A percentile compares a stretch with the other conserved stretches of the same genome.
Conservation (phyloP, 2,888 invertebrate species). For the Chrysopilus asiliformis region DNA sequence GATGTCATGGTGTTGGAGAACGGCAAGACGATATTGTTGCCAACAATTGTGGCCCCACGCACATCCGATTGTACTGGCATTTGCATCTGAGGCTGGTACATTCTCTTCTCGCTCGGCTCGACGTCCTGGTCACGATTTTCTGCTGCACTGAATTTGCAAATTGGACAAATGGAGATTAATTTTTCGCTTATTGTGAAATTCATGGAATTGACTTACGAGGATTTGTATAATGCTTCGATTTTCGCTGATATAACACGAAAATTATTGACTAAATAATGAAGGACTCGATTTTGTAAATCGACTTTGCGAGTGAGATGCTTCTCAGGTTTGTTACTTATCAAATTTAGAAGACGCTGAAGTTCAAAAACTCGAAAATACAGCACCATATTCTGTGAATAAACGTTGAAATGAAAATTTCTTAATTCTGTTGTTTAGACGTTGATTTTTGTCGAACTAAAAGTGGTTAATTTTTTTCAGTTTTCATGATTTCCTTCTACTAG, state of each 20-base stretch:
- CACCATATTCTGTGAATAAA: constrained; percentile 32
- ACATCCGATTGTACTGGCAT: constrained; percentile 11
- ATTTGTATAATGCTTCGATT: constrained; percentile 40
- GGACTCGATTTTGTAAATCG: constrained; percentile 60
- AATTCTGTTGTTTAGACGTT: too few species aligned
- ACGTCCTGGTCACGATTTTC: constrained; percentile 9
- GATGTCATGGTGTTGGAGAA: constrained; percentile 35
- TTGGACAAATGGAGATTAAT: neutral
- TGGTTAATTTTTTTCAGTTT: too few species aligned
- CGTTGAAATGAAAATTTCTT: too few species aligned
- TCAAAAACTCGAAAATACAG: constrained; percentile 64
- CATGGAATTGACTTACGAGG: constrained; percentile 14
- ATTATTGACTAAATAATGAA: constrained; percentile 53
- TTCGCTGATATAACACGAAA: constrained; percentile 45
- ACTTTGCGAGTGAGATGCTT: too few species aligned
- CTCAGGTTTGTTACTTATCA: too few species aligned
- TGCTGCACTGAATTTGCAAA: constrained; percentile 1
- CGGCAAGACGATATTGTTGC: constrained; percentile 36
- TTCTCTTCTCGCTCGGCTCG: constrained; percentile 9
- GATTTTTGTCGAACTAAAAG: too few species aligned
- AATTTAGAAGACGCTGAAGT: constrained; percentile 67
- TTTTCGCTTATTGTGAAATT: constrained; percentile 1
- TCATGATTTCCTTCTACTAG: too few species aligned
- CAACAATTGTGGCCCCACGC: constrained; percentile 26
- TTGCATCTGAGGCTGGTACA: constrained; percentile 14